Conservation (phyloP, 2,797 vertebrate species). For the Carapus acus region DNA sequence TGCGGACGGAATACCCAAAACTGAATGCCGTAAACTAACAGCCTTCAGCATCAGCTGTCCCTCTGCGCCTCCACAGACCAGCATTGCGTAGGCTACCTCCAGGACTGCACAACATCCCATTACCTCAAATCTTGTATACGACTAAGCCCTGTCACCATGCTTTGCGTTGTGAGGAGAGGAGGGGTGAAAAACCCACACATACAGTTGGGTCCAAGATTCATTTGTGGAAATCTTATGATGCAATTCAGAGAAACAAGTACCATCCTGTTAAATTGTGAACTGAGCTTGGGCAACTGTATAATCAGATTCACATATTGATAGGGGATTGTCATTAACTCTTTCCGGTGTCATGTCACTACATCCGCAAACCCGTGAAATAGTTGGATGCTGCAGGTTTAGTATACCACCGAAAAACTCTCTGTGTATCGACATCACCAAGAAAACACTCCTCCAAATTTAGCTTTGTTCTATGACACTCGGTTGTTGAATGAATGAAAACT, state of each 20-base stretch:
- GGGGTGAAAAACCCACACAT: slow-evolving; percentile 50
- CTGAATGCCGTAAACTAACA: slow-evolving; percentile 15
- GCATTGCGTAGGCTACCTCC: slow-evolving; percentile 3
- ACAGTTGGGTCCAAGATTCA: slow-evolving; percentile 39
- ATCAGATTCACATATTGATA: slow-evolving; percentile 54
- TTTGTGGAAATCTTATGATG: slow-evolving; percentile 68
- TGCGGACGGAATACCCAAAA: slow-evolving; percentile 14
- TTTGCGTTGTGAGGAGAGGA: slow-evolving; percentile 34
- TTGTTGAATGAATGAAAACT: slow-evolving; percentile 3
- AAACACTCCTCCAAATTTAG: slow-evolving; percentile 10
- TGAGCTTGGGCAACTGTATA: slow-evolving; percentile 33
- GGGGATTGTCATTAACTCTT: slow-evolving; percentile 42
- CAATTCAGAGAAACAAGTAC: slow-evolving; percentile 70
- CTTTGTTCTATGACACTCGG: slow-evolving; percentile 22
- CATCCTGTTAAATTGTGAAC: slow-evolving; percentile 54
- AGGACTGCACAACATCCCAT: slow-evolving; percentile 21
- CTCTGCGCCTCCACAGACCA: slow-evolving; percentile 7
- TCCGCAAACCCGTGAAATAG: slow-evolving; percentile 33
- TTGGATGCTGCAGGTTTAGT: slow-evolving; percentile 33
- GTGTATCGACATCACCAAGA: slow-evolving; percentile 17
- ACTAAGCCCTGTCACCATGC: slow-evolving; percentile 24
- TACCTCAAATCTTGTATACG: slow-evolving; percentile 17
- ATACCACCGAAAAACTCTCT: slow-evolving; percentile 35
- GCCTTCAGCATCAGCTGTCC: background rate
- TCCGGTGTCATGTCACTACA: slow-evolving; percentile 41